Evolutionary conservation across 2,888 invertebrate genomes (phyloP).

Genomic region (Criorhina ranunculi): DNA sequence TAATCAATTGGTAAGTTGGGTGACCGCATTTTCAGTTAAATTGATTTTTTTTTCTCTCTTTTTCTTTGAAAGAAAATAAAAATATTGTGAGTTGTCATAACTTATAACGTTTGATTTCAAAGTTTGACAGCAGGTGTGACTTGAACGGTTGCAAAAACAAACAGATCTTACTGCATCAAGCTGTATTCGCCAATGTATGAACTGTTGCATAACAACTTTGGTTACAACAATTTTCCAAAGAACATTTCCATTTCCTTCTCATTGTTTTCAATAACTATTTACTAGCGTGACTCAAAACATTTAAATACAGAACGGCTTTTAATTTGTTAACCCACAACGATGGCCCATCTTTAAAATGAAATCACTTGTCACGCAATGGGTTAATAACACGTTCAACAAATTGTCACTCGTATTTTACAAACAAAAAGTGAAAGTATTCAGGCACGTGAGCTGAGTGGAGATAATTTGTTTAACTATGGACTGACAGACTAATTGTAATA

Average conservation of each 20-base stretch:
- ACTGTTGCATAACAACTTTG: no score
- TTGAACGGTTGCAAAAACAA: no score
- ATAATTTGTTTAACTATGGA: neutral
- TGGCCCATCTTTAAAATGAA: no score
- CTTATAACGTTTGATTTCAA: no score
- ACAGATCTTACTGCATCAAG: no score
- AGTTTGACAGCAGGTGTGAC: no score
- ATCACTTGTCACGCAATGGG: slow-evolving; percentile 21
- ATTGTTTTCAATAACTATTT: no score
- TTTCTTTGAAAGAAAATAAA: slow-evolving; percentile 1
- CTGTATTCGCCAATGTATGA: no score
- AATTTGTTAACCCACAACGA: neutral
- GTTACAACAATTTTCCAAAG: no score
- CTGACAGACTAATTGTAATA: neutral
- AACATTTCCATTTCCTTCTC: no score
- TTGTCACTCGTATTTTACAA: slow-evolving; percentile 5
- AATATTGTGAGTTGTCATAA: no score
- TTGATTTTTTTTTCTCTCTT: neutral
- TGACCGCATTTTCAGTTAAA: slow-evolving; percentile 33
- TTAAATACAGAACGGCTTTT: neutral
- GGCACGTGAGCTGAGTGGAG: slow-evolving; percentile 3
- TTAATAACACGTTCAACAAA: slow-evolving; percentile 12
- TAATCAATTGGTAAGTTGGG: slow-evolving; percentile 22
- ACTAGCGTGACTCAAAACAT: no score
- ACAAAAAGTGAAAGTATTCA: slow-evolving; percentile 25